Evolutionary conservation across 1,140 invertebrate species (phyloP), one percentile per base, ranked within the genome.

Genomic region (Drosophila nannoptera): DNA sequence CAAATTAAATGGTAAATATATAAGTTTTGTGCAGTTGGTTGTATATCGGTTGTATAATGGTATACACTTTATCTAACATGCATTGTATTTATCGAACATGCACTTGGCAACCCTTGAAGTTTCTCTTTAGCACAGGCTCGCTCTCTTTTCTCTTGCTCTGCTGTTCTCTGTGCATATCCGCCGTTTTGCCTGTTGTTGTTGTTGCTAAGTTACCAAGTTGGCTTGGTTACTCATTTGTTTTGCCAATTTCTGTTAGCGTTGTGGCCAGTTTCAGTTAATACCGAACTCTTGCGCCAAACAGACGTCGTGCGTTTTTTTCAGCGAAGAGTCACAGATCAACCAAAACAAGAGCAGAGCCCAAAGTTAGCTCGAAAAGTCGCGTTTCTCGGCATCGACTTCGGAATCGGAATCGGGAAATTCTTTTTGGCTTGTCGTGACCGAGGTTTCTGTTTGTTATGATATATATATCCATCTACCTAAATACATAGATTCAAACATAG

Each of bases 191-290:
- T 46, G 73, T 69, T 69, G 65, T 82, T 73, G 73, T 82, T 82
- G 78, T 83, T 82, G 78, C 78, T 75, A 78, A 82, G 78, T 63
- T 78, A 83, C 80, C 75, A 82, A 81, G 64, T 63, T 78, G 82
- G 77, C 81, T 86, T 86, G 82, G 81, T 86, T 86, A 86, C 81
- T 86, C 81, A 87, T 81, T 75, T 86, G 81, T 86, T 86, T 86
- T 87, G 81, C 81, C 81, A 86, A 86, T 86, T 86, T 87, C 77
- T 62, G 76, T 84, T 22, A 80, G 76, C 73, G 75, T 73, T 67
- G 53, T 42, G 58, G 64, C 69, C 64, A 62, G 60, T 75, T 81
- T 87, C 81, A 81, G 77, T 86, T 86, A 81, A 65, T 72, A 81
- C 63, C 74, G 77, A 86, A 59, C 77, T 52, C 67, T 86, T 69